phyloP scores from a whole-genome alignment of 2,797 vertebrate genomes.

The Sebastes reedi region DNA sequence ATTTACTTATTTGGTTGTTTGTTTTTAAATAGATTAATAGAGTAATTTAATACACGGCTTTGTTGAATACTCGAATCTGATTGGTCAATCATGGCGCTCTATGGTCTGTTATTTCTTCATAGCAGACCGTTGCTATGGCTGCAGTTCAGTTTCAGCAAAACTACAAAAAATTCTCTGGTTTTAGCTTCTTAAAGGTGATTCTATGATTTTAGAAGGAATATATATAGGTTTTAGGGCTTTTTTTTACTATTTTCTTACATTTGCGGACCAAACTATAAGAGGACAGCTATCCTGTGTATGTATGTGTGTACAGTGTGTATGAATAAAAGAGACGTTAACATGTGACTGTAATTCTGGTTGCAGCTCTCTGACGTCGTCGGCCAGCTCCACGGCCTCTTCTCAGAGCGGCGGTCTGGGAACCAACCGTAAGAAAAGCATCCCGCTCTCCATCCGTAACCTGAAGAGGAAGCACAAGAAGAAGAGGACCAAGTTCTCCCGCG shows the following conservation, averaged over 20 bases:
- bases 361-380: conserved; percentile 95
- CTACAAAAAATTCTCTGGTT: neutral
- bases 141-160: neutral
- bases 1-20: neutral
- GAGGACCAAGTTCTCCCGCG: conserved; percentile 93
- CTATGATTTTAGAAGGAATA: neutral
- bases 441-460: conserved; percentile 95
- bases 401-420: conserved; percentile 90
- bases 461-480: conserved; percentile 99
- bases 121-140: neutral
- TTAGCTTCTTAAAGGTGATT: neutral
- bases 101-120: too few species aligned
- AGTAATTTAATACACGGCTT: too few species aligned
- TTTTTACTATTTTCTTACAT: neutral
- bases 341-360: neutral
- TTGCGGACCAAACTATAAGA: neutral
- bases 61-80: too few species aligned
- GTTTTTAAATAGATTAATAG: neutral
- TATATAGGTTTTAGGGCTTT: neutral
- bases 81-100: too few species aligned
- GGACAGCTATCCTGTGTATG: neutral
- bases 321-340: neutral
- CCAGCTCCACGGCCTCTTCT: conserved; percentile 95
- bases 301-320: neutral
- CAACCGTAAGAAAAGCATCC: conserved; percentile 93